Evolutionary conservation across 1,140 invertebrate species (phyloP).

Genomic region (Manduca sexta): DNA sequence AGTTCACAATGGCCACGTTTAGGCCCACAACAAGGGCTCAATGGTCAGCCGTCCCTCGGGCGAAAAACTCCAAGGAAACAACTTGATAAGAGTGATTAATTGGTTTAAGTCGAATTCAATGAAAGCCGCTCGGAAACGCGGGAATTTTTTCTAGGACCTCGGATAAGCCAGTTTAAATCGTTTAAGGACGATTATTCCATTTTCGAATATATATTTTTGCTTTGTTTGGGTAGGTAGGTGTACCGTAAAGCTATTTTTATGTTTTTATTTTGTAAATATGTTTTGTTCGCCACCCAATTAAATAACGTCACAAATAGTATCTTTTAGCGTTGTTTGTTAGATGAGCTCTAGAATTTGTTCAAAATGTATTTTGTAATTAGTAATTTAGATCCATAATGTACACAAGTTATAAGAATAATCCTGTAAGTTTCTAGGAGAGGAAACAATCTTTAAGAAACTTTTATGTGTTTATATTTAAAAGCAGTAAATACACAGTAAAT

Average conservation of each 20-base stretch:
- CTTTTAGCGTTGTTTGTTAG: no score
- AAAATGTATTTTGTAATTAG: not conserved
- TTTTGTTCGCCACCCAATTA: no score
- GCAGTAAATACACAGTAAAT: no score
- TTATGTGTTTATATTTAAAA: no score
- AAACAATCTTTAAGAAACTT: no score
- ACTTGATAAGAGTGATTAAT: constrained; percentile 69
- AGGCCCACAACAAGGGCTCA: constrained; percentile 46
- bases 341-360: no score
- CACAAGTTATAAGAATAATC: no score
- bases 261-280: no score
- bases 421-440: no score
- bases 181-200: constrained; percentile 21
- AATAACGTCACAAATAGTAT: no score
- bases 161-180: constrained; percentile 32
- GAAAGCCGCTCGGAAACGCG: constrained; percentile 37
- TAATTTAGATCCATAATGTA: not conserved
- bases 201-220: not conserved
- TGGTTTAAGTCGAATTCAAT: constrained; percentile 66
- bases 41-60: constrained; percentile 47
- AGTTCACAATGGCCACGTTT: constrained; percentile 45
- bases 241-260: no score
- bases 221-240: no score
- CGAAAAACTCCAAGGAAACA: constrained; percentile 56
- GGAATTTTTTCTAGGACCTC: constrained; percentile 26